A percentile compares a stretch with the other conserved stretches of the same genome.
These are phyloP conservation scores for Madoqua kirkii DNA, from an alignment of 2,113 vertebrate species.

Conservation along the genomic window DNA sequence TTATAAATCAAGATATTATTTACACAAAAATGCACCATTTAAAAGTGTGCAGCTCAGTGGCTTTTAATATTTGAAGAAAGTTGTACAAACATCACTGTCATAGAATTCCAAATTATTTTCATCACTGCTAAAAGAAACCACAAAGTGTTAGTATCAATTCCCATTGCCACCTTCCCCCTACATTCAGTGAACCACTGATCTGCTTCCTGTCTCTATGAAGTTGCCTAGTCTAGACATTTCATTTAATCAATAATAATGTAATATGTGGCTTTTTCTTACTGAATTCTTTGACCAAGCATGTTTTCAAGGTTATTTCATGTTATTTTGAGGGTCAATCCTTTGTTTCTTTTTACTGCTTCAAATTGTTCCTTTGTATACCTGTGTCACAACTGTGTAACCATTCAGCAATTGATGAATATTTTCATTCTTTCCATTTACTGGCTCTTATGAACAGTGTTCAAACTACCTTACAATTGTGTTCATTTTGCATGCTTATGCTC, in stretches of 20 bases:
- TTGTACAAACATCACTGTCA: background rate
- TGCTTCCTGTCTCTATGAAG: background rate
- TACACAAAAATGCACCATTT: background rate
- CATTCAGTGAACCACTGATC: background rate
- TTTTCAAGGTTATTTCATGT: background rate
- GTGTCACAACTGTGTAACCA: background rate
- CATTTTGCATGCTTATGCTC: background rate
- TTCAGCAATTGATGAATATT: background rate
- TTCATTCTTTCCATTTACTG: background rate
- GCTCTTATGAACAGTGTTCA: background rate
- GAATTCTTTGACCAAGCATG: background rate
- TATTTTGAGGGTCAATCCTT: background rate
- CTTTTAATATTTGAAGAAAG: background rate
- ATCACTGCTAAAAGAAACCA: background rate
- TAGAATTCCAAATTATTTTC: background rate
- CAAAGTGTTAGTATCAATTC: background rate
- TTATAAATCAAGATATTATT: background rate
- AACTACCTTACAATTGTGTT: background rate
- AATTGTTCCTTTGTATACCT: background rate
- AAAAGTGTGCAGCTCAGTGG: background rate
- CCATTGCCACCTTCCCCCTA: background rate
- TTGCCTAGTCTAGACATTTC: background rate
- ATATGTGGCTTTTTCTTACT: background rate
- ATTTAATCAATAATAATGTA: background rate
- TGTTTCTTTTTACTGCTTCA: background rate